These are phyloP conservation scores for Oryzias dopingdopingensis DNA, from an alignment of 2,797 vertebrate genomes.

Conservation along the genomic window DNA sequence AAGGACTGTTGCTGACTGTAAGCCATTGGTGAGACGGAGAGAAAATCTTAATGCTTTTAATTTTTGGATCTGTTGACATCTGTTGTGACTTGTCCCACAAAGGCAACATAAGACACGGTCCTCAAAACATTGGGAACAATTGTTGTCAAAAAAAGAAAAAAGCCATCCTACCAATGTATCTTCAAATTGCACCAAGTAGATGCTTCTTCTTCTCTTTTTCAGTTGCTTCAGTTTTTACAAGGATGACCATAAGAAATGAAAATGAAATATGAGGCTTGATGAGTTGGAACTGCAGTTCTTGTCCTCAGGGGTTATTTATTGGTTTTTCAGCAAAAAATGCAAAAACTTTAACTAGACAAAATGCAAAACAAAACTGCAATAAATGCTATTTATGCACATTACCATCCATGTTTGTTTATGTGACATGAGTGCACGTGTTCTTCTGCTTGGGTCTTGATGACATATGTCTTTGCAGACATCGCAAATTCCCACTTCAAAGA, in stretches of 20 bases:
- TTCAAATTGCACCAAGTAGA: neutral
- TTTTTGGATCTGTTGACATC: constrained; percentile 39
- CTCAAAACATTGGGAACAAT: too few relatives aligned
- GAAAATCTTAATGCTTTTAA: constrained; percentile 30
- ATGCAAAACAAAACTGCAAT: neutral
- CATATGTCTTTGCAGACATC: constrained; percentile 31
- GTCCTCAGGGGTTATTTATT: constrained; percentile 3
- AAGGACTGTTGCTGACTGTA: constrained; percentile 30
- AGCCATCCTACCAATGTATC: neutral
- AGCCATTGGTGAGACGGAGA: constrained; percentile 5
- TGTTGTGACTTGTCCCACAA: constrained; percentile 34
- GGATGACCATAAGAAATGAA: neutral
- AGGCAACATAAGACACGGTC: constrained; percentile 6
- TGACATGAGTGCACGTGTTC: constrained; percentile 18
- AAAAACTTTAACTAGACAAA: constrained; percentile 6
- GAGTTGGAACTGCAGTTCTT: neutral
- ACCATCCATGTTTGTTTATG: neutral
- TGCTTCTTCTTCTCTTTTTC: neutral
- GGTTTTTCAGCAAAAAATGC: constrained; percentile 1
- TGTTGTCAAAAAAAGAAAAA: too few relatives aligned
- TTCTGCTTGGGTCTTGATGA: constrained; percentile 26
- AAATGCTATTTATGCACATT: neutral
- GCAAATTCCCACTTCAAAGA: constrained; percentile 57
- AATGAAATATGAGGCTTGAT: constrained; percentile 2
- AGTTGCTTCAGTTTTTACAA: neutral